Conservation (phyloP, 2,113 vertebrate genomes). For the Glareola pratincola region DNA sequence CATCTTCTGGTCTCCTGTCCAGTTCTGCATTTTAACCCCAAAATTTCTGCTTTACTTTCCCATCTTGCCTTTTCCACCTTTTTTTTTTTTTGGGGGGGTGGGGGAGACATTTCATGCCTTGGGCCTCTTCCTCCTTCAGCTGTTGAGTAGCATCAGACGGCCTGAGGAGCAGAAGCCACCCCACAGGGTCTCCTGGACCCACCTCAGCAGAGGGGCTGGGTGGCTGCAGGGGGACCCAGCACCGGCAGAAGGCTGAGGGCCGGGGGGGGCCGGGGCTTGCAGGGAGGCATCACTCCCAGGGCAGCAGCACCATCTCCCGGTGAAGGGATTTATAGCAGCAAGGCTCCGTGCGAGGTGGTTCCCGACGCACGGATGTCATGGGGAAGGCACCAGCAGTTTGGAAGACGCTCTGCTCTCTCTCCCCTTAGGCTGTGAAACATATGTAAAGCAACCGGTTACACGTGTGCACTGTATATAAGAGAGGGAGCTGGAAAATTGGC, state of each 20-base stretch:
- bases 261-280: accelerated
- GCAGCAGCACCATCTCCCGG: conserved; percentile 63
- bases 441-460: neutral
- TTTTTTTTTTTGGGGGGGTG: no score
- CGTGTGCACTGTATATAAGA: neutral
- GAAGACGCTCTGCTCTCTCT: neutral
- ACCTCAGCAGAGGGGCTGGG: neutral
- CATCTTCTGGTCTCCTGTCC: neutral
- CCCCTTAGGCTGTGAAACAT: neutral
- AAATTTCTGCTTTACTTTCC: neutral
- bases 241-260: accelerated
- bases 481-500: neutral
- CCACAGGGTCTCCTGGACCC: neutral
- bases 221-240: neutral
- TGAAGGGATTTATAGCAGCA: neutral
- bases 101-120: neutral
- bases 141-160: neutral
- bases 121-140: neutral
- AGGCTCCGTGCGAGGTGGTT: accelerated
- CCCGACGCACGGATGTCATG: accelerated
- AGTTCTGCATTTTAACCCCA: neutral
- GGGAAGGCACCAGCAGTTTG: neutral
- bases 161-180: neutral
- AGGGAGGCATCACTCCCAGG: neutral
- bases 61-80: neutral